phyloP scores from a whole-genome alignment of 2,797 vertebrate genomes.

The Philypnodon macrostomus region DNA sequence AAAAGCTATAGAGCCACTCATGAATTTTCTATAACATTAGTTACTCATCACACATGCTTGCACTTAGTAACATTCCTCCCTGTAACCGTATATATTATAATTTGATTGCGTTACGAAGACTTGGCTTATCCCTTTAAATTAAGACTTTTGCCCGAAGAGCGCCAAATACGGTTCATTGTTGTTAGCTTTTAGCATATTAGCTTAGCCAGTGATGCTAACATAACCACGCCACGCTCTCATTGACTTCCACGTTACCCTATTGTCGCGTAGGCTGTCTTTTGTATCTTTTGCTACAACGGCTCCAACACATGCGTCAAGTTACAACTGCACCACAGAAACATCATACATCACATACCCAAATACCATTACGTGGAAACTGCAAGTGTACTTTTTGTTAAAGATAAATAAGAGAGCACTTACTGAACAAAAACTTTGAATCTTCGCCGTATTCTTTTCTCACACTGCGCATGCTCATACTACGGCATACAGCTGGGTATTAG shows the following conservation, averaged over 20 bases:
- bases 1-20: conserved; percentile 69
- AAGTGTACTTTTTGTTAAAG: conserved; percentile 13
- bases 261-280: conserved; percentile 60
- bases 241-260: conserved; percentile 73
- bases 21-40: conserved; percentile 21
- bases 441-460: conserved; percentile 59
- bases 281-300: conserved; percentile 20
- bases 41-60: neutral
- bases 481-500: conserved; percentile 76
- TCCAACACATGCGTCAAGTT: conserved; percentile 22
- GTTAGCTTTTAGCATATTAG: conserved; percentile 74
- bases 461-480: conserved; percentile 80
- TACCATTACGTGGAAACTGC: neutral
- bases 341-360: neutral
- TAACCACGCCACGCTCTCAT: conserved; percentile 77
- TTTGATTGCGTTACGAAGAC: conserved; percentile 1
- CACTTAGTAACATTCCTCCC: accelerated
- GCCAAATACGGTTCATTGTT: conserved; percentile 80
- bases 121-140: conserved; percentile 48
- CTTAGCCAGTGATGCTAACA: conserved; percentile 57
- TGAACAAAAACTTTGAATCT: conserved; percentile 81
- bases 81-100: neutral
- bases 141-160: conserved; percentile 70
- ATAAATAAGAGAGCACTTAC: conserved; percentile 67
- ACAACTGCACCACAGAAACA: neutral